These are phyloP conservation scores for Pempheris klunzingeri DNA, from an alignment of 2,797 vertebrate genomes.

Conservation along the genomic window DNA sequence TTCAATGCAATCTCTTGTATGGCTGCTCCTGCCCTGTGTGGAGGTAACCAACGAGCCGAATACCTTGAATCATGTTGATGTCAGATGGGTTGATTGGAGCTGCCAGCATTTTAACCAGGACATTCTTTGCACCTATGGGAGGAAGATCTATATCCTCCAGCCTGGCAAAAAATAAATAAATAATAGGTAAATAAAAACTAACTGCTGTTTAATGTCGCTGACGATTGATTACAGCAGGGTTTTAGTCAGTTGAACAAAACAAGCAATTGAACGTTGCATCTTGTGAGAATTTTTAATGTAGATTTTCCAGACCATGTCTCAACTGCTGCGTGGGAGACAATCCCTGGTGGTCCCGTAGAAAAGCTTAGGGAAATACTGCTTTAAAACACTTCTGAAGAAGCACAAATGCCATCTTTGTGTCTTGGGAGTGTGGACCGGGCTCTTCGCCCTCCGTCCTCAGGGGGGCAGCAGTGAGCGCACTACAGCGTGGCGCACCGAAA, in stretches of 20 bases:
- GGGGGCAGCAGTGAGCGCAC: neutral
- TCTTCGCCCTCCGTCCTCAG: neutral
- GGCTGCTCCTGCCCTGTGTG: neutral
- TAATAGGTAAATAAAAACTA: no score
- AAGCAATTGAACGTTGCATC: neutral
- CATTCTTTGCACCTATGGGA: slow-evolving; percentile 80
- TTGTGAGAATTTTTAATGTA: no score
- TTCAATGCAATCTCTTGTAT: no score
- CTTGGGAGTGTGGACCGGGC: neutral
- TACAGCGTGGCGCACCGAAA: neutral
- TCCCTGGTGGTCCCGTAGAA: no score
- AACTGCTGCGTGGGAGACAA: no score
- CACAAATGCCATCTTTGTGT: neutral
- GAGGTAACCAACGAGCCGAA: neutral
- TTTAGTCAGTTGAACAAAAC: neutral
- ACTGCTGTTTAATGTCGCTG: neutral
- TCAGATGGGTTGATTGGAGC: slow-evolving; percentile 96
- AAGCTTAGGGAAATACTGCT: no score
- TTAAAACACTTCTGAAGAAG: neutral
- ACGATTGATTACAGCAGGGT: neutral
- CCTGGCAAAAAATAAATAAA: no score
- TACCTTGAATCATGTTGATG: slow-evolving; percentile 98
- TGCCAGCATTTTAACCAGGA: slow-evolving; percentile 92
- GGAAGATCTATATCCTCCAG: slow-evolving; percentile 86
- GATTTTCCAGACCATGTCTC: no score